These are phyloP conservation scores for Palythoa grandis DNA, from an alignment of 92 coral and sea anemone genomes.

Conservation along the genomic window DNA sequence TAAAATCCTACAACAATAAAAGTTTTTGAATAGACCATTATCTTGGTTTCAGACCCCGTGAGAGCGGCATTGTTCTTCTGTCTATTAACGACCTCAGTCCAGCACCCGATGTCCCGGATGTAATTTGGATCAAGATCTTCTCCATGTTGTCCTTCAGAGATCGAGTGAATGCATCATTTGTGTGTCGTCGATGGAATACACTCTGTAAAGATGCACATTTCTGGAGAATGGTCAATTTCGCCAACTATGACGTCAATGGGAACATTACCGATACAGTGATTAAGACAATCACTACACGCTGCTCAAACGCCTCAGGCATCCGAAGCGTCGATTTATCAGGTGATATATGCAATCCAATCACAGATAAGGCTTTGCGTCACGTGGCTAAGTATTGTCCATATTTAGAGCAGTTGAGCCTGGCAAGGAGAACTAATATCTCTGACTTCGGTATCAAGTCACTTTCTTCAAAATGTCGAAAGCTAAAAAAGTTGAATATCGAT, in stretches of 20 bases:
- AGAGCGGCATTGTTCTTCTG: slow-evolving; percentile 34
- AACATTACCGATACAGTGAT: slow-evolving; percentile 65
- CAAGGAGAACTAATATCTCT: slow-evolving; percentile 67
- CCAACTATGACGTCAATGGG: slow-evolving; percentile 48
- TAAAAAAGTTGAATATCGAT: slow-evolving; percentile 70
- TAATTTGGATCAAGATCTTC: slow-evolving; percentile 80
- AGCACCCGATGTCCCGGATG: slow-evolving; percentile 64
- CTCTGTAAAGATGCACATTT: slow-evolving; percentile 84
- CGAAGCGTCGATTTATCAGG: slow-evolving; percentile 88
- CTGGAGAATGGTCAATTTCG: slow-evolving; percentile 86
- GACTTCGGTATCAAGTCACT: slow-evolving; percentile 70
- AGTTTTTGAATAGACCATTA: not conserved
- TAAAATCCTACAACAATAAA: too few species aligned
- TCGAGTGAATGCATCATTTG: slow-evolving; percentile 66
- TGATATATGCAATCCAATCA: slow-evolving; percentile 78
- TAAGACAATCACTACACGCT: slow-evolving; percentile 54
- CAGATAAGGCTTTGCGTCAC: slow-evolving; percentile 74
- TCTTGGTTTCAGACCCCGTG: slow-evolving; percentile 11
- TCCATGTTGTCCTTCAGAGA: slow-evolving; percentile 70
- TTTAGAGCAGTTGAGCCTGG: slow-evolving; percentile 71
- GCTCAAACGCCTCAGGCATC: slow-evolving; percentile 71
- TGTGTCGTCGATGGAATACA: slow-evolving; percentile 83
- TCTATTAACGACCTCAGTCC: slow-evolving; percentile 3
- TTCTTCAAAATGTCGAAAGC: slow-evolving; percentile 67
- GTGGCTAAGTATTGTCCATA: slow-evolving; percentile 77